A percentile compares a stretch with the other conserved stretches of the same genome.
These are phyloP conservation scores for Campylomormyrus numenius DNA, from an alignment of 2,113 vertebrate species.

Conservation along the genomic window DNA sequence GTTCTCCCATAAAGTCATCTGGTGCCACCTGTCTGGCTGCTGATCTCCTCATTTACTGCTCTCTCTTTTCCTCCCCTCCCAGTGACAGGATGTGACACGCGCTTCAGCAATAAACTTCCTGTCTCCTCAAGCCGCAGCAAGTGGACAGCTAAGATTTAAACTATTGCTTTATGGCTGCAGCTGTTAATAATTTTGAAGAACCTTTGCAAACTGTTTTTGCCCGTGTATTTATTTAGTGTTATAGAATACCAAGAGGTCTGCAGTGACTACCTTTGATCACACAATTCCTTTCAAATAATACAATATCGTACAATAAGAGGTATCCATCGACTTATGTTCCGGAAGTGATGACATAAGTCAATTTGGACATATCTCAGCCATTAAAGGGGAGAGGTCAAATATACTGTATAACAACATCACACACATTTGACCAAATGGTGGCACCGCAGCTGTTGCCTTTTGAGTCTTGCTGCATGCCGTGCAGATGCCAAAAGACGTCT, in stretches of 20 bases:
- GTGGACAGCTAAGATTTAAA: background rate
- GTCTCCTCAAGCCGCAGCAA: background rate
- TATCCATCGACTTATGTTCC: background rate
- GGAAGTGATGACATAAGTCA: background rate
- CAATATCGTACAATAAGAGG: background rate
- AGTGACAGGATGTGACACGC: conserved; percentile 6
- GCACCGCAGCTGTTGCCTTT: too few species aligned
- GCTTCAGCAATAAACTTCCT: background rate
- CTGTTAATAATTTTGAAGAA: background rate
- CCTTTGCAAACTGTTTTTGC: background rate
- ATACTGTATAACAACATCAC: background rate
- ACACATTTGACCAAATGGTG: background rate
- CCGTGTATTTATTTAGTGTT: background rate
- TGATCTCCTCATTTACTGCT: conserved; percentile 11
- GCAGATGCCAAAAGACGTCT: background rate
- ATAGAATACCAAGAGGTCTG: background rate
- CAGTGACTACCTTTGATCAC: background rate
- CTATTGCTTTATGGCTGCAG: background rate
- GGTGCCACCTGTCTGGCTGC: background rate
- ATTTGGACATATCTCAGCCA: background rate
- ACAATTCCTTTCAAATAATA: background rate
- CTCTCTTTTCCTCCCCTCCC: background rate
- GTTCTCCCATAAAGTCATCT: background rate
- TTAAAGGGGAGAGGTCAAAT: background rate
- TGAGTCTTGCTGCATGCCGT: background rate